Evolutionary conservation across 2,888 invertebrate species (phyloP).

Genomic region (Apamea anceps): DNA sequence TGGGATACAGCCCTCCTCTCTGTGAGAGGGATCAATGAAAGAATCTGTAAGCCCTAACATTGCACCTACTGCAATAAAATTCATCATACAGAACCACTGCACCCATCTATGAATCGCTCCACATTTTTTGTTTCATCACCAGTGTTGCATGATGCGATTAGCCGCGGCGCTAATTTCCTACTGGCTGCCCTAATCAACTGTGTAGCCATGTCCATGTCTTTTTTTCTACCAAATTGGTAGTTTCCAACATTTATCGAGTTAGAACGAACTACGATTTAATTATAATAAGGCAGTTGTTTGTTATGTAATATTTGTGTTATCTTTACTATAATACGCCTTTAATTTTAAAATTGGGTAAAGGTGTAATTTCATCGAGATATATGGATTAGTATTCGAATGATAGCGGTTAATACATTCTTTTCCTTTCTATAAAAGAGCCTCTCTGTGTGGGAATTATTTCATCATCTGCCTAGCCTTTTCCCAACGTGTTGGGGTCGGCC

Average conservation of each 20-base stretch:
- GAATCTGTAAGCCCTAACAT: not conserved
- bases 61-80: not conserved
- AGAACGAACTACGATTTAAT: slow-evolving; percentile 39
- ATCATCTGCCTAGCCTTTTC: too few relatives aligned
- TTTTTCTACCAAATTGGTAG: slow-evolving; percentile 67
- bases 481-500: too few relatives aligned
- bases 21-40: not conserved
- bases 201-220: slow-evolving; percentile 61
- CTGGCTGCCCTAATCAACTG: slow-evolving; percentile 65
- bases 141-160: slow-evolving; percentile 71
- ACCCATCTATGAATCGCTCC: slow-evolving; percentile 26
- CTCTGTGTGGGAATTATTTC: not conserved
- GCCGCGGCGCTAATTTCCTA: slow-evolving; percentile 69
- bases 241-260: slow-evolving; percentile 67
- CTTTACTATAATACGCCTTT: slow-evolving; percentile 3
- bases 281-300: slow-evolving; percentile 31
- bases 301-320: slow-evolving; percentile 33
- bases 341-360: slow-evolving; percentile 1
- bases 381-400: not conserved
- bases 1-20: too few relatives aligned
- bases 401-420: not conserved
- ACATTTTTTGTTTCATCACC: slow-evolving; percentile 62
- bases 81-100: slow-evolving; percentile 59
- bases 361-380: slow-evolving; percentile 16
- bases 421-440: not conserved